Evolutionary conservation across 2,113 vertebrate genomes (phyloP), one percentile per base, ranked within the genome.

Genomic region (Marmota monax): DNA sequence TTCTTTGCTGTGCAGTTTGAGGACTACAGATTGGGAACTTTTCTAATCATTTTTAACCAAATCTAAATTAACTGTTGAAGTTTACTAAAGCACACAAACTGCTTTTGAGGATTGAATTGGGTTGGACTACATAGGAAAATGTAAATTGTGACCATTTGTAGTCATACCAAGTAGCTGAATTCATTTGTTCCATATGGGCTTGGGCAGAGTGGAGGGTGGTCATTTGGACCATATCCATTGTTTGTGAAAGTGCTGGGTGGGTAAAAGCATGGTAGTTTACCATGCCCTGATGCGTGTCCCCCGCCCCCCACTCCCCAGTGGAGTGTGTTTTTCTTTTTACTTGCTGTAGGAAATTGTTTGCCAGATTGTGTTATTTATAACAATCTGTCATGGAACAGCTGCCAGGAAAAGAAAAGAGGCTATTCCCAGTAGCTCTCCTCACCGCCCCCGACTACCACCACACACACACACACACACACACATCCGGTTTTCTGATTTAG

Each of bases 351-450:
- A 93, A 94, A 78, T 97, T 25, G 12, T 94, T 96, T 96, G 95
- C 94, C 95, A 97, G 84, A 96, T 93, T 96, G 79, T 93, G 84
- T 97, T 97, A 96, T 95, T 97, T 95, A 79, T 94, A 95, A 96
- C 86, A 95, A 72, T 97, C 79, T 96, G 91, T 94, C 85, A n/a
- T 84, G 83, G 94, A 96, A 88, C 95, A 94, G 84, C 96, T 97
- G 93, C 97, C 97, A 96, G 96, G 85, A 96, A 89, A 94, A 95
- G 87, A 88, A 95, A 88, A 88, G 84, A 95, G 61, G 17, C 89
- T 92, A 79, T 94, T 96, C 92, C 96, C 89, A 92, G 87, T 84
- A 93, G 95, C 67, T 95, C 8, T 72, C 37, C 29, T 77, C 82
- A 65, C 86, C 69, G 76, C 63, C 80, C 87, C 48, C 51, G 20